phyloP scores from a whole-genome alignment of 2,888 invertebrate genomes.

The Eledone cirrhosa region DNA sequence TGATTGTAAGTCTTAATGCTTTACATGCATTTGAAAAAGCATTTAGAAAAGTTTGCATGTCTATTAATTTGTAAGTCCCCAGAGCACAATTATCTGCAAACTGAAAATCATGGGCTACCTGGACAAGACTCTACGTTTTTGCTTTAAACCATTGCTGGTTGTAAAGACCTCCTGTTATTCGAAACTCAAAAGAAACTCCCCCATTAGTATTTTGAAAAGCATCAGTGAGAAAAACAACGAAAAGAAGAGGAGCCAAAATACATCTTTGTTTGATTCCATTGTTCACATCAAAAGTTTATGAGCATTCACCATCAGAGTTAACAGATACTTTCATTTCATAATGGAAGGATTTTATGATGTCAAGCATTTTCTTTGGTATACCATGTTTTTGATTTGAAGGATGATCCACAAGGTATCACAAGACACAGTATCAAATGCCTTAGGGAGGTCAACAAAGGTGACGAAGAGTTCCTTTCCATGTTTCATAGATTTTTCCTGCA shows the following conservation, averaged over 20 bases:
- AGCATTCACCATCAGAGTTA: not conserved
- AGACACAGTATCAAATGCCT: no score
- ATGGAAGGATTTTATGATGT: no score
- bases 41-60: no score
- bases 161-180: no score
- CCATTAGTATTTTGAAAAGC: not conserved
- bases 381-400: no score
- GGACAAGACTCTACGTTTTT: not conserved
- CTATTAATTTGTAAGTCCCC: not conserved
- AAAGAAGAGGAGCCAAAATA: not conserved
- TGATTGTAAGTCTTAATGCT: no score
- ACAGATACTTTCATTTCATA: no score
- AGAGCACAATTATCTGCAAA: not conserved
- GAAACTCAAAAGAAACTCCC: not conserved
- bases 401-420: no score
- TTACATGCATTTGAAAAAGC: no score
- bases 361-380: no score
- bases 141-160: not conserved
- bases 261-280: not conserved
- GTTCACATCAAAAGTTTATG: not conserved
- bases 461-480: no score
- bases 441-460: no score
- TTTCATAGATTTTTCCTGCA: not conserved
- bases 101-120: not conserved
- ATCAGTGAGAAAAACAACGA: not conserved